A percentile compares a stretch with the other conserved stretches of the same genome.
Conservation (phyloP, 1,140 invertebrate genomes). For the Penaeus indicus region DNA sequence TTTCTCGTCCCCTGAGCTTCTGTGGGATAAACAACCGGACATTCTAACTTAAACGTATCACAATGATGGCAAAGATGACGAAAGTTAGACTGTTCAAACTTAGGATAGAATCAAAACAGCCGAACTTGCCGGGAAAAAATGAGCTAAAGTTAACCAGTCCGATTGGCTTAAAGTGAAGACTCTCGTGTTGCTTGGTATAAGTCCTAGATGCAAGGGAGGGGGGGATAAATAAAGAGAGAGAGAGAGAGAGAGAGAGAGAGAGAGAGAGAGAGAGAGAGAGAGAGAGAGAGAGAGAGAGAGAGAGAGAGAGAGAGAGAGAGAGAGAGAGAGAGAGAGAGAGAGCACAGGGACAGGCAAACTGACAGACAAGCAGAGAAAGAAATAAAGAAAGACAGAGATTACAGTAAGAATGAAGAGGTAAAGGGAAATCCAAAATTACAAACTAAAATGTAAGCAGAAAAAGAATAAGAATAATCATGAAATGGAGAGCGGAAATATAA, state of each 20-base stretch:
- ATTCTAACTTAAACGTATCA: constrained; percentile 3
- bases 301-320: neutral
- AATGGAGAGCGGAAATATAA: no score
- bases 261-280: neutral
- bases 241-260: neutral
- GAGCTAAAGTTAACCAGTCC: constrained; percentile 29
- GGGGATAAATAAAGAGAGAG: neutral
- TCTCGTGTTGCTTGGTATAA: neutral
- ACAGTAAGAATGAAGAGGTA: no score
- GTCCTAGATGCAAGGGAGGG: constrained; percentile 15
- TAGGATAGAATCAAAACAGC: constrained; percentile 57
- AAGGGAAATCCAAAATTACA: no score
- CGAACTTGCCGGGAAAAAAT: constrained; percentile 45
- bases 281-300: neutral
- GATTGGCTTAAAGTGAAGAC: constrained; percentile 38
- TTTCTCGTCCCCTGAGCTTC: neutral
- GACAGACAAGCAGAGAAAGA: neutral
- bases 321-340: neutral
- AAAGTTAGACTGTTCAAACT: constrained; percentile 59
- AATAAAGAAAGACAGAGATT: neutral
- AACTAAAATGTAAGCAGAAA: no score
- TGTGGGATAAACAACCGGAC: constrained; percentile 41
- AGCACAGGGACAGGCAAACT: neutral
- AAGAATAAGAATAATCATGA: no score
- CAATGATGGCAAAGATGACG: constrained; percentile 46